Evolutionary conservation across 2,888 invertebrate genomes (phyloP).

Genomic region (Pantelozetes paolii): DNA sequence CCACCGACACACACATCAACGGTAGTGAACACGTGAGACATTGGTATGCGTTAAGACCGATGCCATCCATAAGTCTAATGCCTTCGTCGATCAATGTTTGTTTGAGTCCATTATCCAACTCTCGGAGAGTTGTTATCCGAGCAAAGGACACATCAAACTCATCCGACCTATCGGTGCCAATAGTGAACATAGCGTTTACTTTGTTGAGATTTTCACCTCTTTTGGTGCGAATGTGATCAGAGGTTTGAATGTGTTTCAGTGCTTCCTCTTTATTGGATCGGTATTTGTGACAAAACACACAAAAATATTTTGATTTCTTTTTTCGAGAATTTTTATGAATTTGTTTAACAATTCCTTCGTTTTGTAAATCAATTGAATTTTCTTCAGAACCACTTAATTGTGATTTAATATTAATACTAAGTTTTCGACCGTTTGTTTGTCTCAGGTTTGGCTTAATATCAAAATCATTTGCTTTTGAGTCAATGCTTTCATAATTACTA

Average conservation of each 20-base stretch:
- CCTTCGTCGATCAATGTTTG: too few relatives aligned
- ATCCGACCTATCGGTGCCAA: neutral
- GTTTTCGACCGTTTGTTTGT: neutral
- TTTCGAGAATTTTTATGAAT: neutral
- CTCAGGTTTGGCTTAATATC: neutral
- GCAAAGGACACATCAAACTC: neutral
- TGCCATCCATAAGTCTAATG: too few relatives aligned
- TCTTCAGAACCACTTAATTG: neutral
- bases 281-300: neutral
- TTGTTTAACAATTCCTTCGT: neutral
- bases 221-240: neutral
- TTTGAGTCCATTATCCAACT: too few relatives aligned
- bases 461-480: neutral
- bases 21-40: too few relatives aligned
- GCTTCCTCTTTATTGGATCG: neutral
- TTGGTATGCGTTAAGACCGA: too few relatives aligned
- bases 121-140: neutral
- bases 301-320: neutral
- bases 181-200: neutral
- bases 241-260: neutral
- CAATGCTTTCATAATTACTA: neutral
- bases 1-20: too few relatives aligned
- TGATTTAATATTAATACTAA: neutral
- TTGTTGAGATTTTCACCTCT: neutral
- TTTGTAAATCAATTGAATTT: neutral